Evolutionary conservation across 2,797 vertebrate species (phyloP).

Genomic region (Agapornis canus): DNA sequence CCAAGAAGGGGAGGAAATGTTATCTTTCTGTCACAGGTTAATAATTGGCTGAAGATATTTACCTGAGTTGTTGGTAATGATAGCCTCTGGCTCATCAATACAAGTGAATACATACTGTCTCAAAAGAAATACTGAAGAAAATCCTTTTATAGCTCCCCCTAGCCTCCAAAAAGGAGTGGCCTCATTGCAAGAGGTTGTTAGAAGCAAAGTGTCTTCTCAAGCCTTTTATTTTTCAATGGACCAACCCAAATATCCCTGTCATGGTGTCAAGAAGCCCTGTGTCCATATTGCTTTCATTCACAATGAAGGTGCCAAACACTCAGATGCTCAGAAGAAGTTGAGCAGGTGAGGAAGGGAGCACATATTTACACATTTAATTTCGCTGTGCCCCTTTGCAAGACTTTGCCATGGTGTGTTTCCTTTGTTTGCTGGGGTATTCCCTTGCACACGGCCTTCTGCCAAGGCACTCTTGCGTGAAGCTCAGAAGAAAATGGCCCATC

Average conservation of each 20-base stretch:
- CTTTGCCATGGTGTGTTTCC: fast-evolving
- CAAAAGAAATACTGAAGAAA: slow-evolving; percentile 24
- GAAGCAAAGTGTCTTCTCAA: not conserved
- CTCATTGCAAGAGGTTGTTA: not conserved
- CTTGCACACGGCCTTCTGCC: not conserved
- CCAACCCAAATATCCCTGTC: not conserved
- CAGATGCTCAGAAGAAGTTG: not conserved
- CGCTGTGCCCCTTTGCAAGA: not conserved
- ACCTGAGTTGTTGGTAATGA: slow-evolving; percentile 45
- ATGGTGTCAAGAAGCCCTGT: not conserved
- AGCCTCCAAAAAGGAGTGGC: not conserved
- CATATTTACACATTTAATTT: not conserved
- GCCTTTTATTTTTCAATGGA: not conserved
- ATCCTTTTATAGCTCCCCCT: not conserved
- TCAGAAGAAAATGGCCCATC: slow-evolving; percentile 49
- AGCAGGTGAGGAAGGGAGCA: not conserved
- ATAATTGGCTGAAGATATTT: slow-evolving; percentile 53
- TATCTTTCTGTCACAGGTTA: slow-evolving; percentile 44
- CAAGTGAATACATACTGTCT: slow-evolving; percentile 16
- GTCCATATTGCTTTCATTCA: not conserved
- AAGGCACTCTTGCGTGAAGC: not conserved
- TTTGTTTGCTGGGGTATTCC: slow-evolving; percentile 21
- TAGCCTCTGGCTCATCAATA: slow-evolving; percentile 62
- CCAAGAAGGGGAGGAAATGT: not conserved
- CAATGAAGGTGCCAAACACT: not conserved